Evolutionary conservation across 2,113 vertebrate species (phyloP).

Genomic region (Anser brachyrhynchus): DNA sequence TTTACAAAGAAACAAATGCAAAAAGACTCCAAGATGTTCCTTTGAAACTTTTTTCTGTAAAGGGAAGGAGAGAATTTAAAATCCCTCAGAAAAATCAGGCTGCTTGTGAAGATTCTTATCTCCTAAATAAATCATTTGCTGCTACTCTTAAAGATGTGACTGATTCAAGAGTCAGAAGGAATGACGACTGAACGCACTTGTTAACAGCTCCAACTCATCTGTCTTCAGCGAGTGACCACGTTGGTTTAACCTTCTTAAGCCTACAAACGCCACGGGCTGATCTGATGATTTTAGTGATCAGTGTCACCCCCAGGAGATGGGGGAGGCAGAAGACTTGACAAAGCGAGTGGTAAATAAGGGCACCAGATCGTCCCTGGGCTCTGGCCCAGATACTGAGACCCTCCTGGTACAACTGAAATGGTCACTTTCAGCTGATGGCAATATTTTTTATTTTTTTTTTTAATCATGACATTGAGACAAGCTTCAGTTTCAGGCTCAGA

Average conservation of each 20-base stretch:
- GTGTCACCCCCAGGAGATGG: not conserved
- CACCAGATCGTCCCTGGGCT: not conserved
- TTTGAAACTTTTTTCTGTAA: not conserved
- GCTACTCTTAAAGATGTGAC: not conserved
- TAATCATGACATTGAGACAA: not conserved
- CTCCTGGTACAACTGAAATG: not conserved
- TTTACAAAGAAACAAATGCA: not conserved
- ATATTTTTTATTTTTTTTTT: not conserved
- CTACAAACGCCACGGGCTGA: not conserved
- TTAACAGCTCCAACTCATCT: not conserved
- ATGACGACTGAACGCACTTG: not conserved
- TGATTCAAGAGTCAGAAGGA: not conserved
- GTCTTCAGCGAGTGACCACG: not conserved
- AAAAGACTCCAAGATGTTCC: not conserved
- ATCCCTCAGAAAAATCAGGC: not conserved
- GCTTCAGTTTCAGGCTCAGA: not conserved
- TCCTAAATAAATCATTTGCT: not conserved
- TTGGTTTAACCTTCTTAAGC: constrained; percentile 10
- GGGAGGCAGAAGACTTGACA: not conserved
- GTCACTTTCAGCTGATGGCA: not conserved
- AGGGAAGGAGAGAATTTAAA: not conserved
- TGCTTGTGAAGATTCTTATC: not conserved
- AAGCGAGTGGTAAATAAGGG: not conserved
- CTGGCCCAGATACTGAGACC: not conserved
- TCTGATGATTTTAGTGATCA: not conserved